Conservation (phyloP, 53 echinoderm and acorn worm species). For the Crossaster papposus region DNA sequence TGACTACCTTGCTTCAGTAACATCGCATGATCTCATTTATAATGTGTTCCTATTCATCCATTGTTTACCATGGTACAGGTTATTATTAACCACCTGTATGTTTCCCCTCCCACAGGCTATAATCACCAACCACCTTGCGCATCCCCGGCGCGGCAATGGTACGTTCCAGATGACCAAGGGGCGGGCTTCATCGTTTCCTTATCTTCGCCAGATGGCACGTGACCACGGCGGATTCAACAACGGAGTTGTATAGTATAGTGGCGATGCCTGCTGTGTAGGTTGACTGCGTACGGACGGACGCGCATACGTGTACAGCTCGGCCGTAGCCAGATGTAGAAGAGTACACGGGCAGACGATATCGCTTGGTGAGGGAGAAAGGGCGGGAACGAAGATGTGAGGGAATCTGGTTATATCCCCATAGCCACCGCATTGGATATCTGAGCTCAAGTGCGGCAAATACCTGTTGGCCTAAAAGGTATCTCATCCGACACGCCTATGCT, state of each 20-base stretch:
- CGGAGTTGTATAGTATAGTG: no score
- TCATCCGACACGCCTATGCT: not conserved
- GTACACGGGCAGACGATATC: slow-evolving; percentile 32
- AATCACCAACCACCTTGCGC: not conserved
- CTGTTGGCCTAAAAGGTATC: slow-evolving; percentile 3
- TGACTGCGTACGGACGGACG: not conserved
- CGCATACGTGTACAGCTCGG: not conserved
- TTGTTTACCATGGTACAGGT: slow-evolving; percentile 17
- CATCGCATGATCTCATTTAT: slow-evolving; percentile 43
- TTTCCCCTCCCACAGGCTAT: slow-evolving; percentile 42
- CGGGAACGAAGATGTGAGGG: slow-evolving; percentile 37
- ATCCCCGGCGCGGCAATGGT: slow-evolving; percentile 53
- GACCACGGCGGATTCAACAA: slow-evolving; percentile 12
- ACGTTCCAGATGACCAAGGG: slow-evolving; percentile 32
- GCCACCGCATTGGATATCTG: slow-evolving; percentile 19
- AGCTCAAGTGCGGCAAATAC: not conserved
- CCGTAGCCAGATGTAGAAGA: slow-evolving; percentile 11
- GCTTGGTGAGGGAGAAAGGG: slow-evolving; percentile 13
- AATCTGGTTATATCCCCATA: slow-evolving; percentile 44
- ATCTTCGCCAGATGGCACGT: slow-evolving; percentile 29
- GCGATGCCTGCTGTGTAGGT: not conserved
- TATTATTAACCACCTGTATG: slow-evolving; percentile 50
- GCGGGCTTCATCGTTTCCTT: slow-evolving; percentile 37
- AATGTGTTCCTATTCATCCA: slow-evolving; percentile 37
- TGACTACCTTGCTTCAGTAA: not conserved